These are phyloP conservation scores for Nyctibius bracteatus DNA, from an alignment of 2,113 vertebrate species.

Conservation along the genomic window DNA sequence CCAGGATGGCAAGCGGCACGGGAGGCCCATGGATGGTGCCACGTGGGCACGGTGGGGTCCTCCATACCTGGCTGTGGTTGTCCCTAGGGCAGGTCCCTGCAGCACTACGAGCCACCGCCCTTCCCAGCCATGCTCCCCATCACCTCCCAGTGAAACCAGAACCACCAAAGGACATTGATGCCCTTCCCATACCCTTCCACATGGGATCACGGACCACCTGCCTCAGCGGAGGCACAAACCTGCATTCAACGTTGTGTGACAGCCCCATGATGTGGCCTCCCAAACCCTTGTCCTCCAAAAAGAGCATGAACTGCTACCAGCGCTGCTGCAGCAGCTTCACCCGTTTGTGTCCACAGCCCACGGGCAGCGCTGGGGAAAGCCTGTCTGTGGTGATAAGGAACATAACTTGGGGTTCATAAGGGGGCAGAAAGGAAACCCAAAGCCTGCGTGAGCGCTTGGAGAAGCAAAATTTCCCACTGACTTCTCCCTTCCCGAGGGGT, in stretches of 20 bases:
- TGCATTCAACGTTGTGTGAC: background rate
- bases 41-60: accelerated
- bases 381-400: accelerated
- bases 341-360: accelerated
- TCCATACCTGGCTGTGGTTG: background rate
- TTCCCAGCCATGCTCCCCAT: background rate
- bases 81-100: background rate
- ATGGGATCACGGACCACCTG: accelerated
- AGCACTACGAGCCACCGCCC: background rate
- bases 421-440: background rate
- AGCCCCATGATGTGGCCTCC: background rate
- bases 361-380: background rate
- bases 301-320: background rate
- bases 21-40: background rate
- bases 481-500: background rate
- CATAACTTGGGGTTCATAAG: background rate
- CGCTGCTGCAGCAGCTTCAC: background rate
- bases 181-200: background rate
- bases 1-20: accelerated
- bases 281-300: background rate
- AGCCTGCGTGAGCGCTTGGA: accelerated
- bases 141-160: background rate
- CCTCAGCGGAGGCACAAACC: background rate
- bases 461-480: background rate
- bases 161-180: background rate